Evolutionary conservation across 2,113 vertebrate species (phyloP).

Genomic region (Ictalurus furcatus): DNA sequence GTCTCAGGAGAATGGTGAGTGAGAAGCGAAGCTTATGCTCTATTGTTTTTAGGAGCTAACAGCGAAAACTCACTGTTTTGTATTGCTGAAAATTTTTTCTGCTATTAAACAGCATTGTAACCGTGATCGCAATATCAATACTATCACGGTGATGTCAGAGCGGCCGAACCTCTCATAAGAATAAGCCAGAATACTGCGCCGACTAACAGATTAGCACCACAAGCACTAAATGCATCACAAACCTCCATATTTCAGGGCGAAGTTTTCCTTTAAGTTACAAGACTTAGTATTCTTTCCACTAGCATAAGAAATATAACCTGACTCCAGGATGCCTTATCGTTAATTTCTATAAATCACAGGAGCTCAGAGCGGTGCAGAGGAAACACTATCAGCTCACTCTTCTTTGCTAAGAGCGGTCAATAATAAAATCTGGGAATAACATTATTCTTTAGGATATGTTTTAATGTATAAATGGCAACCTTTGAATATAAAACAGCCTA

Average conservation of each 20-base stretch:
- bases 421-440: conserved; percentile 57
- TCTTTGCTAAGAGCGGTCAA: conserved; percentile 38
- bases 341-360: conserved; percentile 51
- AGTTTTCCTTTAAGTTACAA: conserved; percentile 45
- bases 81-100: neutral
- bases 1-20: neutral
- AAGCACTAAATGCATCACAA: neutral
- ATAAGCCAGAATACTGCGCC: neutral
- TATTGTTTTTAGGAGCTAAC: neutral
- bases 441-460: conserved; percentile 51
- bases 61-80: neutral
- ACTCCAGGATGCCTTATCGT: conserved; percentile 53
- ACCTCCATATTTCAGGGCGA: neutral
- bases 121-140: neutral
- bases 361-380: conserved; percentile 29
- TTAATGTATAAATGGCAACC: conserved; percentile 55
- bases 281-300: conserved; percentile 57
- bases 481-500: conserved; percentile 46
- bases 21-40: neutral
- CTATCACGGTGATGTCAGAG: neutral
- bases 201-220: neutral
- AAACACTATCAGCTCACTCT: conserved; percentile 40
- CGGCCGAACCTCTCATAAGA: neutral
- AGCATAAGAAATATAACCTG: conserved; percentile 56
- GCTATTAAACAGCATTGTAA: neutral